Evolutionary conservation across 2,797 vertebrate genomes (phyloP).

Genomic region (Parotocinclus haroldoi): DNA sequence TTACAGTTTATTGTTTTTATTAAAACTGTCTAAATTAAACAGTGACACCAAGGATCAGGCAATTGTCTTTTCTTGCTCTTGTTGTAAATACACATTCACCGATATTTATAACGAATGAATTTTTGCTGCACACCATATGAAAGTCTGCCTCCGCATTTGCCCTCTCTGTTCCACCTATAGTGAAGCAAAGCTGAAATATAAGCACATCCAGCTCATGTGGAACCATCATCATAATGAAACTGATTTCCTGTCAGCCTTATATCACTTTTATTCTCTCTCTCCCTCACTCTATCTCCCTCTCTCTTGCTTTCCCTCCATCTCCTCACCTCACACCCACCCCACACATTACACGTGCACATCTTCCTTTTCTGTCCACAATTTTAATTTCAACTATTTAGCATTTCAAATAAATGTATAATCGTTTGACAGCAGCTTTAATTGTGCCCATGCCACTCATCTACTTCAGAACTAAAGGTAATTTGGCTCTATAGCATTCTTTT

Average conservation of each 20-base stretch:
- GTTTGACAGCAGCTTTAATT: slow-evolving; percentile 42
- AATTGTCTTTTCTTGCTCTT: too few species aligned
- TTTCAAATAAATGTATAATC: slow-evolving; percentile 34
- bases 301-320: slow-evolving; percentile 29
- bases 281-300: slow-evolving; percentile 45
- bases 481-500: slow-evolving; percentile 46
- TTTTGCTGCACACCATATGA: background rate
- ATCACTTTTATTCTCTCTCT: slow-evolving; percentile 50
- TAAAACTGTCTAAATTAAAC: too few species aligned
- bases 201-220: slow-evolving; percentile 29
- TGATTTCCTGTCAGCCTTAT: slow-evolving; percentile 49
- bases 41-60: too few species aligned
- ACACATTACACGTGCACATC: slow-evolving; percentile 20
- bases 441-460: slow-evolving; percentile 25
- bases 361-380: slow-evolving; percentile 17
- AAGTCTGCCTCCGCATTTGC: background rate
- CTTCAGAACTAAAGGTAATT: slow-evolving; percentile 50
- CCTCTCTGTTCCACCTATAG: slow-evolving; percentile 17
- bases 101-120: too few species aligned
- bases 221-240: slow-evolving; percentile 49
- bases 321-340: too few species aligned
- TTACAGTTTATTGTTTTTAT: too few species aligned
- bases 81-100: too few species aligned
- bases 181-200: slow-evolving; percentile 34
- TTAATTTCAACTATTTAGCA: slow-evolving; percentile 30